Percentiles rank a stretch among this genome's conserved stretches.
phyloP scores from a whole-genome alignment of 2,888 invertebrate genomes.

The Gortyna flavago region DNA sequence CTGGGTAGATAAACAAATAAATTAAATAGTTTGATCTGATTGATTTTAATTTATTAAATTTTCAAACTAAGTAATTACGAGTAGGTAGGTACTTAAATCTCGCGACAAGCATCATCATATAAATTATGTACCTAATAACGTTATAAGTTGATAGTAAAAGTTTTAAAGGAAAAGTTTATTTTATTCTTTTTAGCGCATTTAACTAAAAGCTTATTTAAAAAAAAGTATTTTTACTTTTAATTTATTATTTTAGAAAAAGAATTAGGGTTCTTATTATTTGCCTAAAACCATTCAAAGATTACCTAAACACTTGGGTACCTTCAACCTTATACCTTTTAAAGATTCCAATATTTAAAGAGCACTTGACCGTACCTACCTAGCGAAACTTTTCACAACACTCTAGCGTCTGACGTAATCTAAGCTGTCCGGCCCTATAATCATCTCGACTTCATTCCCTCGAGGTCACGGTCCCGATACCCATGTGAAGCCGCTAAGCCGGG shows the following conservation, averaged over 20 bases:
- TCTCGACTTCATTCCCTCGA: slow-evolving; percentile 5
- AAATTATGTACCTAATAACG: too few relatives aligned
- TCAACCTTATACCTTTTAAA: not conserved
- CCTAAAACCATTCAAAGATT: not conserved
- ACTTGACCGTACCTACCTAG: not conserved
- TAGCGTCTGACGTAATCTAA: not conserved
- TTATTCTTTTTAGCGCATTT: too few relatives aligned
- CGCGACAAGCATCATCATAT: too few relatives aligned
- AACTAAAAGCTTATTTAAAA: too few relatives aligned
- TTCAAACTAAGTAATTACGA: too few relatives aligned
- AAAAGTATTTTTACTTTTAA: too few relatives aligned
- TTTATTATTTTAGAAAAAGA: not conserved
- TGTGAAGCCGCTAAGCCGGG: slow-evolving; percentile 21
- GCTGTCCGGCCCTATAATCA: slow-evolving; percentile 2
- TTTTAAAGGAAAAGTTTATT: too few relatives aligned
- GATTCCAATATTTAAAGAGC: not conserved
- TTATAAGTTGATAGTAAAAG: too few relatives aligned
- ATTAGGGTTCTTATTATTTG: not conserved
- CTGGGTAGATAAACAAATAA: too few relatives aligned
- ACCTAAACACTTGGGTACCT: not conserved
- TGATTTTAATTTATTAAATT: too few relatives aligned
- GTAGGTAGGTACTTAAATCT: too few relatives aligned
- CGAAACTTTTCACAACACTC: not conserved
- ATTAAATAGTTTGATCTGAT: too few relatives aligned
- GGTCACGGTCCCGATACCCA: slow-evolving; percentile 32